These are phyloP conservation scores for Manduca sexta DNA, from an alignment of 1,140 invertebrate genomes.

Conservation along the genomic window DNA sequence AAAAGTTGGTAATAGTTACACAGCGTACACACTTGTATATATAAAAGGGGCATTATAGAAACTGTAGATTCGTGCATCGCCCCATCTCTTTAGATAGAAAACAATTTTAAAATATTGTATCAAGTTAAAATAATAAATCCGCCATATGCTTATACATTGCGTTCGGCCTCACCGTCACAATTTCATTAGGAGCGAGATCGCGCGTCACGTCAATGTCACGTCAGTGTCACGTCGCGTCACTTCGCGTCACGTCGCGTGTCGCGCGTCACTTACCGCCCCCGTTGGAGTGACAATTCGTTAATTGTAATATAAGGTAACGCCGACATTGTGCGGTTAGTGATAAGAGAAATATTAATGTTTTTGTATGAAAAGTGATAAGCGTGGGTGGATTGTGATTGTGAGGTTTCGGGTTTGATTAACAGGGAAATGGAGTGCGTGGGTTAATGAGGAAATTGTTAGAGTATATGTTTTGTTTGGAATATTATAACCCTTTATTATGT, in stretches of 20 bases:
- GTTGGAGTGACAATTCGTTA: conserved; percentile 44
- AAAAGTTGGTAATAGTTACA: neutral
- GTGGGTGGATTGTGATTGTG: too few species aligned
- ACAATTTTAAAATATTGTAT: neutral
- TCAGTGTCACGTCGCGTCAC: conserved; percentile 33
- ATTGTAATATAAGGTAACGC: conserved; percentile 25
- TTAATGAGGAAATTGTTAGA: neutral
- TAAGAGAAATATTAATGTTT: too few species aligned
- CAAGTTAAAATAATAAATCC: too few species aligned
- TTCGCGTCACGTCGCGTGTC: conserved; percentile 23
- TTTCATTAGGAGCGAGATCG: conserved; percentile 34
- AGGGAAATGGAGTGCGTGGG: too few species aligned
- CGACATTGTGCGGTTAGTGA: too few species aligned
- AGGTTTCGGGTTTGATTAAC: too few species aligned
- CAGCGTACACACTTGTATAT: neutral
- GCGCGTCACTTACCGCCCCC: conserved; percentile 36
- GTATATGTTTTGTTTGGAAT: neutral
- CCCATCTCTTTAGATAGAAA: neutral
- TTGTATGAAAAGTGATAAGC: too few species aligned
- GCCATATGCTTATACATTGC: neutral
- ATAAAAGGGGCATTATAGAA: too few species aligned
- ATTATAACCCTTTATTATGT: too few species aligned
- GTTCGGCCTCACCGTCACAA: conserved; percentile 22
- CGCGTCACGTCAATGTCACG: conserved; percentile 15
- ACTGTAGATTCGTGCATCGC: too few species aligned